Conservation (phyloP, 2,113 vertebrate genomes). For the Brachyistius frenatus region DNA sequence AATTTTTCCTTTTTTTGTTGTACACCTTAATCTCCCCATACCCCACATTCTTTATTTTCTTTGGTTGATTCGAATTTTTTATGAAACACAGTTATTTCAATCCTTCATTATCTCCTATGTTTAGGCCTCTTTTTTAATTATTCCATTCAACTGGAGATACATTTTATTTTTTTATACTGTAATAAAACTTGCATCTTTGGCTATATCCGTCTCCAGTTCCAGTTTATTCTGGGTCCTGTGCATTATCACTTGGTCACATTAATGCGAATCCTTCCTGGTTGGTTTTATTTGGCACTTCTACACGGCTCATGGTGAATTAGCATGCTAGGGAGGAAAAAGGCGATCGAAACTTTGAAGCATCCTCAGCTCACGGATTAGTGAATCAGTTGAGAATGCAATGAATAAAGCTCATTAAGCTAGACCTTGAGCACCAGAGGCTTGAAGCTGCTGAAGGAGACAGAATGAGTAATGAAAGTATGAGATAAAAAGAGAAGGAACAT, state of each 20-base stretch:
- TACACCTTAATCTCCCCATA: too few species aligned
- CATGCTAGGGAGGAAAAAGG: slow-evolving; percentile 11
- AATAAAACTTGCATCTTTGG: too few species aligned
- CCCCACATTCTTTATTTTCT: too few species aligned
- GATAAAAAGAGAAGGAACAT: not conserved
- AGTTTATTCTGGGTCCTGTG: too few species aligned
- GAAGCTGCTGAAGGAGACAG: slow-evolving; percentile 28
- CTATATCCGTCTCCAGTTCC: too few species aligned
- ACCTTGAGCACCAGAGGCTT: not conserved
- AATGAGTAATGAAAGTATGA: not conserved
- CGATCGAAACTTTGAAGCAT: slow-evolving; percentile 23
- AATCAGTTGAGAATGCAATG: slow-evolving; percentile 35
- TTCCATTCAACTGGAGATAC: too few species aligned
- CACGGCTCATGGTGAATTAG: slow-evolving; percentile 15
- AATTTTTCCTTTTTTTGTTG: too few species aligned
- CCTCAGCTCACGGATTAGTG: slow-evolving; percentile 39
- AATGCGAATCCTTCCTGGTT: not conserved
- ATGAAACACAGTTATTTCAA: too few species aligned
- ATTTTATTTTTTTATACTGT: too few species aligned
- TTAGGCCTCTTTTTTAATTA: too few species aligned
- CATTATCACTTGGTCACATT: not conserved
- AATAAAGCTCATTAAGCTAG: slow-evolving; percentile 26
- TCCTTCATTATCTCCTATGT: too few species aligned
- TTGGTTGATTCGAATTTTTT: too few species aligned
- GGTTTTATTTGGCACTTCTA: not conserved